Evolutionary conservation across 2,888 invertebrate species (phyloP).

Genomic region (Dascillus cervinus): DNA sequence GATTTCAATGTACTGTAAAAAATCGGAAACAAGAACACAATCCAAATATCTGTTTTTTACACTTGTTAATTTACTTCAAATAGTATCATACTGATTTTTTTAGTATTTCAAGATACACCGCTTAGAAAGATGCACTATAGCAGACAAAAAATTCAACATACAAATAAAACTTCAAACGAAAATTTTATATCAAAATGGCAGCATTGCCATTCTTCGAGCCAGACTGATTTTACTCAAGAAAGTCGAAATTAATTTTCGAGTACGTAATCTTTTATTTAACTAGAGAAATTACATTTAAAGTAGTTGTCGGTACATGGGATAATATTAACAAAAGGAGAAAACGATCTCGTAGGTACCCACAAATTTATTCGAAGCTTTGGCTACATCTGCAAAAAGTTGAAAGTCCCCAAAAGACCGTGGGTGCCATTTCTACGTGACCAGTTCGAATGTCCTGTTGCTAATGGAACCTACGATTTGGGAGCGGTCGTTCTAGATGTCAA

Average conservation of each 20-base stretch:
- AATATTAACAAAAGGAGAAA: not conserved
- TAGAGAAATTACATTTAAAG: not conserved
- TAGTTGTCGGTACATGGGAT: conserved; percentile 4
- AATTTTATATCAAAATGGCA: conserved; percentile 1
- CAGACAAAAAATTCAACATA: too few species aligned
- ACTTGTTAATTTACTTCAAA: too few species aligned
- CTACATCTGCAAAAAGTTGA: conserved; percentile 1
- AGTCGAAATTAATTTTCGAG: conserved; percentile 4
- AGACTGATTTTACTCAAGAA: not conserved
- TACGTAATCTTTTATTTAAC: not conserved
- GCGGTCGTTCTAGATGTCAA: not conserved
- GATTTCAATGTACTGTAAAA: too few species aligned
- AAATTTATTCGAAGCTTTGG: conserved; percentile 2
- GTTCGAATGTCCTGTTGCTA: conserved; percentile 1
- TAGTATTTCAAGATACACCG: conserved; percentile 1
- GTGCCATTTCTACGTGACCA: not conserved
- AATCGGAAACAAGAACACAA: too few species aligned
- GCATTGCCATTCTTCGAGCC: not conserved
- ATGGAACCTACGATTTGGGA: conserved; percentile 1
- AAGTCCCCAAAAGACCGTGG: conserved; percentile 1
- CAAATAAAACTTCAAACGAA: too few species aligned
- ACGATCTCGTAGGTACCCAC: conserved; percentile 1
- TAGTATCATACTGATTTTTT: too few species aligned
- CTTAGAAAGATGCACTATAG: not conserved
- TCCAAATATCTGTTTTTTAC: too few species aligned